Evolutionary conservation across 2,888 invertebrate genomes (phyloP), one percentile per base, ranked within the genome.

Genomic region (Scrobipalpa costella): DNA sequence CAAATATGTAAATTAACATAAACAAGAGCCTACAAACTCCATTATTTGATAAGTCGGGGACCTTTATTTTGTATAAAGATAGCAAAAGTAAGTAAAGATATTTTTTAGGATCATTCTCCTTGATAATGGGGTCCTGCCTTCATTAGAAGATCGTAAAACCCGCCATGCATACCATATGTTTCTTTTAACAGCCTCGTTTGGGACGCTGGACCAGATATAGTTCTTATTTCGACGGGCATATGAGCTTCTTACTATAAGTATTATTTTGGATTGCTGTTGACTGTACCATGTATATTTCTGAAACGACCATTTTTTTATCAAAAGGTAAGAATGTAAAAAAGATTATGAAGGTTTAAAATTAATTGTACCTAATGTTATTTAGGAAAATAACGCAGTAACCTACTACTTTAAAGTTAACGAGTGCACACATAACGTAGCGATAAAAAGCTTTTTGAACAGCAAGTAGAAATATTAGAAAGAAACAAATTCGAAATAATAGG

Each of bases 81-180:
- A 38, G 38, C 13, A 40, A 40, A 40, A 3, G 13, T 40, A 11
- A 40, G 6, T 40, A 6, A 19, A 7, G 8, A 33, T 21, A 40
- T 19, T 44, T 40, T 21, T 44, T 40, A 59, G 58, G 58, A 21
- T 44, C 58, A 40, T 40, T 27, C 19, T 13, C 19, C 36, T 21
- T 59, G 44, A 8, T 36, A 60, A 60, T 60, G 47, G n/a, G 15
- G 47, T 60, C 60, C 60, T 60, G 60, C 60, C 47, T 60, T 47
- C 27, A 60, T 60, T 60, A 60, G 47, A 60, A 60, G n/a, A 21
- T 44, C 58, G 21, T 59, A 38, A 59, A 55, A 55, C 55, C 21
- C 13, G n/a, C n/a, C 55, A 55, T 55, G 55, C 55, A 33, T 55
- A 55, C 55, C 33, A 13, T n/a, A 33, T 7, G n/a, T 13, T 33